Percentiles rank a stretch among this genome's conserved stretches.
Evolutionary conservation across 2,797 vertebrate genomes (phyloP).

Genomic region (Sebastes taczanowskii): DNA sequence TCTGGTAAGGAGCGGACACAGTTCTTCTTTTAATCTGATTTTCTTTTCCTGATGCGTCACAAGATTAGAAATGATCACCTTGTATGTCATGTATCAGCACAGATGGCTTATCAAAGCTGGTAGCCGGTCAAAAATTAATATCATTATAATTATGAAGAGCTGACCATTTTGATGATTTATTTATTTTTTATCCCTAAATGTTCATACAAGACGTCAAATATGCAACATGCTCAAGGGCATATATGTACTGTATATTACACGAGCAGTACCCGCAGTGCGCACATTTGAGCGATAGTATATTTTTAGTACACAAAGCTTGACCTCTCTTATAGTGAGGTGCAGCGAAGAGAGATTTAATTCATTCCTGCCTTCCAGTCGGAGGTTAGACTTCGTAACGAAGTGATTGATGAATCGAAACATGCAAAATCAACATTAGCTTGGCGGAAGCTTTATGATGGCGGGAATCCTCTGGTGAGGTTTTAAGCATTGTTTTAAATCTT

Average conservation of each 20-base stretch:
- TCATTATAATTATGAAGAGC: background rate
- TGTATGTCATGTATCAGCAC: background rate
- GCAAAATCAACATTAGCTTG: background rate
- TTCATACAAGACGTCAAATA: background rate
- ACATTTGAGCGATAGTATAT: background rate
- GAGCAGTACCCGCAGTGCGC: background rate
- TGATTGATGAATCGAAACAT: background rate
- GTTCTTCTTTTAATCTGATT: background rate
- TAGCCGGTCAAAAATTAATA: background rate
- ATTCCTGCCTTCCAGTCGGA: background rate
- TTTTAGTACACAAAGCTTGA: background rate
- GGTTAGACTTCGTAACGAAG: background rate
- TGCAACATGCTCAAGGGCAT: background rate
- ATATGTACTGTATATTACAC: background rate
- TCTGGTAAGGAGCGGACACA: background rate
- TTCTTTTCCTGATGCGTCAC: background rate
- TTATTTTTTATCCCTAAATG: background rate
- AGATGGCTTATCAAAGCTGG: constrained; percentile 11
- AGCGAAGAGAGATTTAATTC: background rate
- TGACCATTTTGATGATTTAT: background rate
- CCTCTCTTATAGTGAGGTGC: background rate
- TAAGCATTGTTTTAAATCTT: background rate
- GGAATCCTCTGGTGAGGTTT: constrained; percentile 1
- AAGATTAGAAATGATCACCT: constrained; percentile 12
- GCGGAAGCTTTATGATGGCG: background rate